These are phyloP conservation scores for Bostrychus sinensis DNA, from an alignment of 2,113 vertebrate species.

Conservation along the genomic window DNA sequence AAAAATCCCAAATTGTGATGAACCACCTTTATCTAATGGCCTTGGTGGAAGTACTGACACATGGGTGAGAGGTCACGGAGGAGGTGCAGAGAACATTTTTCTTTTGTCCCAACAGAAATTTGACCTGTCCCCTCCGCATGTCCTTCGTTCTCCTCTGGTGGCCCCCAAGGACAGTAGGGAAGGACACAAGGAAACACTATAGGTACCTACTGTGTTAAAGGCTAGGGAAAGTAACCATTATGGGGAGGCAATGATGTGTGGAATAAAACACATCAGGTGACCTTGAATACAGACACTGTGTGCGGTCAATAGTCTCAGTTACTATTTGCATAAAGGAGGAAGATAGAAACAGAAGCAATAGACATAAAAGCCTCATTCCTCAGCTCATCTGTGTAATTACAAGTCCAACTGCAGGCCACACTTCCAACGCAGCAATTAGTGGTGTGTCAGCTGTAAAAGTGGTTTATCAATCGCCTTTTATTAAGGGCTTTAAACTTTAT, in stretches of 20 bases:
- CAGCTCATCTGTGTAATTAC: conserved; percentile 31
- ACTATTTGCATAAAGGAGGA: background rate
- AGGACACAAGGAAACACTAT: background rate
- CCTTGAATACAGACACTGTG: conserved; percentile 5
- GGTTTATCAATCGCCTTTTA: conserved; percentile 20
- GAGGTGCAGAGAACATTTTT: background rate
- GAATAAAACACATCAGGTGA: background rate
- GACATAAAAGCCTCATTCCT: conserved; percentile 11
- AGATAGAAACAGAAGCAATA: conserved; percentile 4
- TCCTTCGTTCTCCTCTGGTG: background rate
- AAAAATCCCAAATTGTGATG: background rate
- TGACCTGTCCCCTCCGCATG: conserved; percentile 1
- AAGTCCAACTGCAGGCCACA: conserved; percentile 15
- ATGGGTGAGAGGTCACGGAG: background rate
- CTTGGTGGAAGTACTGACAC: background rate
- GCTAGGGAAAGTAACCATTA: background rate
- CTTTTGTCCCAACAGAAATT: background rate
- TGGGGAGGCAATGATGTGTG: too few species aligned
- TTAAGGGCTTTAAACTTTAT: background rate
- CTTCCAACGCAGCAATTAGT: conserved; percentile 30
- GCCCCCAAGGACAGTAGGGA: background rate
- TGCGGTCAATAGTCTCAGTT: background rate
- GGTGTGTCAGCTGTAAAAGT: conserved; percentile 42
- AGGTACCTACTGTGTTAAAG: background rate
- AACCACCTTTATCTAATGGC: background rate